Conservation (phyloP, 2,888 invertebrate species). For the Allophyes oxyacanthae region DNA sequence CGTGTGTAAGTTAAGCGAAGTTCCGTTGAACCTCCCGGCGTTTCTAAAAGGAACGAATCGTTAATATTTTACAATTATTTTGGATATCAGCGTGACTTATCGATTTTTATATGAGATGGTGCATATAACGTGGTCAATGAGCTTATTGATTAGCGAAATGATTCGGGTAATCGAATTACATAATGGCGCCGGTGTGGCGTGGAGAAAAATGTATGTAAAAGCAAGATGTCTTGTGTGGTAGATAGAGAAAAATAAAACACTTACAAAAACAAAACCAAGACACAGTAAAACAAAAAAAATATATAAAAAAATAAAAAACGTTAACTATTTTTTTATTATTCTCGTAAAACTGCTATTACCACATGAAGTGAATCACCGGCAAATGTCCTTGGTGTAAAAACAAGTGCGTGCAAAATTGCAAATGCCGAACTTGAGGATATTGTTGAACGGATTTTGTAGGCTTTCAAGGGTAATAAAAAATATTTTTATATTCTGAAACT, state of each 20-base stretch:
- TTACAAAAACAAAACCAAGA: no score
- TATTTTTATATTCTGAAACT: slow-evolving; percentile 7
- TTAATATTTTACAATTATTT: slow-evolving; percentile 67
- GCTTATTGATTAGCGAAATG: slow-evolving; percentile 51
- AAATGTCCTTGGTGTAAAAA: slow-evolving; percentile 15
- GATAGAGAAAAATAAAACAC: no score
- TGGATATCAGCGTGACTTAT: slow-evolving; percentile 69
- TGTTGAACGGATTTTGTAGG: slow-evolving; percentile 23
- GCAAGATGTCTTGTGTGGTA: no score
- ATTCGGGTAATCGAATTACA: slow-evolving; percentile 25
- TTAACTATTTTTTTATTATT: neutral
- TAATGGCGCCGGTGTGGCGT: slow-evolving; percentile 30
- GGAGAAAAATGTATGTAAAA: neutral
- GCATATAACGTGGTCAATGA: slow-evolving; percentile 19
- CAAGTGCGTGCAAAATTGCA: slow-evolving; percentile 14
- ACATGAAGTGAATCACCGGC: slow-evolving; percentile 5
- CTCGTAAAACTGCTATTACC: neutral
- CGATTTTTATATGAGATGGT: slow-evolving; percentile 57
- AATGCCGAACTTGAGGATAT: slow-evolving; percentile 11
- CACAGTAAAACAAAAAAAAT: no score
- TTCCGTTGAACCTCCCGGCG: slow-evolving; percentile 63
- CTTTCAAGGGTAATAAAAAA: slow-evolving; percentile 11
- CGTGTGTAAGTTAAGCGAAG: slow-evolving; percentile 52
- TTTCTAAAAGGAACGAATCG: slow-evolving; percentile 83
- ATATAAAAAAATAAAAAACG: no score